A percentile compares a stretch with the other conserved stretches of the same genome.
Conservation (phyloP, 2,888 invertebrate species). For the Myopa testacea region DNA sequence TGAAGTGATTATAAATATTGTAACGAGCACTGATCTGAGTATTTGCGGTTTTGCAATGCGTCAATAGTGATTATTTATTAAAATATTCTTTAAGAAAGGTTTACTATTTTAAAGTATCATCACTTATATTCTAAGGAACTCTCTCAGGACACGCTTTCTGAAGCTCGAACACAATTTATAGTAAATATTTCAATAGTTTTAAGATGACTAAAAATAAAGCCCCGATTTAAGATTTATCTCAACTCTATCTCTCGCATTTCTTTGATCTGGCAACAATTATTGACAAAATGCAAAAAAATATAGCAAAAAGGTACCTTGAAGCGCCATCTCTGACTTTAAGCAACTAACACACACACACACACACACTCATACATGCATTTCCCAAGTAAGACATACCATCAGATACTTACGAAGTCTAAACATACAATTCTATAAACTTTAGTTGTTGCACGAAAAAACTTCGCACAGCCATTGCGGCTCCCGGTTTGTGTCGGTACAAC, state of each 20-base stretch:
- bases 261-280: slow-evolving; percentile 20
- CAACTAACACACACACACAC: slow-evolving; percentile 11
- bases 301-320: slow-evolving; percentile 9
- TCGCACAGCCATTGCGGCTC: slow-evolving; percentile 47
- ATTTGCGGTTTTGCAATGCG: background rate
- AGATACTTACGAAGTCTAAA: background rate
- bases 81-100: too few relatives aligned
- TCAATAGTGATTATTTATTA: too few relatives aligned
- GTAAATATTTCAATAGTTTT: too few relatives aligned
- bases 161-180: too few relatives aligned
- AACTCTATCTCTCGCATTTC: background rate
- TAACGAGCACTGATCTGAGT: too few relatives aligned
- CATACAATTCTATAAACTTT: background rate
- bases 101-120: too few relatives aligned
- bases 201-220: too few relatives aligned
- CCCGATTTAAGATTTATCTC: too few relatives aligned
- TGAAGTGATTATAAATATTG: background rate
- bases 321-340: slow-evolving; percentile 30
- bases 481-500: slow-evolving; percentile 1
- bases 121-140: too few relatives aligned
- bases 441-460: slow-evolving; percentile 12
- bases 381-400: background rate
- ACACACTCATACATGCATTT: background rate
- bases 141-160: too few relatives aligned
- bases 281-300: background rate